Conservation (phyloP, 2,113 vertebrate species). For the Atractosteus spatula region DNA sequence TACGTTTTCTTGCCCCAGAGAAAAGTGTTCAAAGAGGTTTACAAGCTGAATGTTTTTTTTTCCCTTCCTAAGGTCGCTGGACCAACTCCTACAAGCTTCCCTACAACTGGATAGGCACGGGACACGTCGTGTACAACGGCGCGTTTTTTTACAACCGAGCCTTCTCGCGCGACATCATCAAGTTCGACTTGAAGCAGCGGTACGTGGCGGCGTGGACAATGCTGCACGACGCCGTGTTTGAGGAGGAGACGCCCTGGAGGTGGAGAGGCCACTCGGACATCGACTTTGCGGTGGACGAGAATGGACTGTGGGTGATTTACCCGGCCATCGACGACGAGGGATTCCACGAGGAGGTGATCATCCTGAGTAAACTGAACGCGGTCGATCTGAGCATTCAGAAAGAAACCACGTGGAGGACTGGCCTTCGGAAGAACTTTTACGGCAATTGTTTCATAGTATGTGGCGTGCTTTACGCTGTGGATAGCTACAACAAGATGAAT, state of each 20-base stretch:
- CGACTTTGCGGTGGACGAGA: slow-evolving; percentile 90
- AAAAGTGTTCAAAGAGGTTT: background rate
- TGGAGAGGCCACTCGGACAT: slow-evolving; percentile 87
- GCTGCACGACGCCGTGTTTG: slow-evolving; percentile 83
- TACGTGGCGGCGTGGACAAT: slow-evolving; percentile 89
- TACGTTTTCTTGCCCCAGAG: background rate
- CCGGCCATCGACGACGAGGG: slow-evolving; percentile 87
- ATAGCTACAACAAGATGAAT: slow-evolving; percentile 81
- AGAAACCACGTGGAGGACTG: slow-evolving; percentile 92
- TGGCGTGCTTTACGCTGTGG: slow-evolving; percentile 89
- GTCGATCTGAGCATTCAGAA: slow-evolving; percentile 84
- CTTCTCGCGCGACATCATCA: slow-evolving; percentile 94
- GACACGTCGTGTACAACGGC: slow-evolving; percentile 85
- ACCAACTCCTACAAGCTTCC: slow-evolving; percentile 96
- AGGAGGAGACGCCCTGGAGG: slow-evolving; percentile 80
- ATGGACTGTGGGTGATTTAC: slow-evolving; percentile 93
- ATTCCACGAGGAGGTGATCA: slow-evolving; percentile 85
- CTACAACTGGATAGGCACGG: slow-evolving; percentile 93
- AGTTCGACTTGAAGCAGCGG: slow-evolving; percentile 83
- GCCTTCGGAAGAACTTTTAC: slow-evolving; percentile 81
- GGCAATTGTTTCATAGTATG: slow-evolving; percentile 96
- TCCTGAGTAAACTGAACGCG: slow-evolving; percentile 86
- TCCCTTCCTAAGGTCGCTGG: slow-evolving; percentile 74
- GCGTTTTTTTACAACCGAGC: slow-evolving; percentile 95
- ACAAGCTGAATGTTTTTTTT: background rate